Evolutionary conservation across 2,888 invertebrate genomes (phyloP), one percentile per base, ranked within the genome.

Genomic region (Chalcosyrphus nemorum): DNA sequence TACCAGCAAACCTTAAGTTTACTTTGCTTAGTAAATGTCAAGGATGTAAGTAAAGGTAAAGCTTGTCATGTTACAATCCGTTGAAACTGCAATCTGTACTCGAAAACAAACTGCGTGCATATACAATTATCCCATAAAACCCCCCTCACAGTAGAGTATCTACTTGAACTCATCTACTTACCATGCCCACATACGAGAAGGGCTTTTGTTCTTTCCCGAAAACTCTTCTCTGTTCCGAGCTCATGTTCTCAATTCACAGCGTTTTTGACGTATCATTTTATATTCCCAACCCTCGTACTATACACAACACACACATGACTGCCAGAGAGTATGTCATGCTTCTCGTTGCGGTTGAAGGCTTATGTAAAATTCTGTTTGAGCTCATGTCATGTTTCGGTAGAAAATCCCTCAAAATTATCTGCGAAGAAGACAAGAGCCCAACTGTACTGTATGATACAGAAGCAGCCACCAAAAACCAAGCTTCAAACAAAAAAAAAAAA

Each of bases 361-460:
- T 84, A 84, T 80, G 80, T 70, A 65, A 80, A 84, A 84, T 84
- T 84, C 74, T 75, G 84, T 84, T 84, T 84, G 74, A 77, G 65
- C 74, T 65, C 56, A 70, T 84, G 84, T 80, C 84, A 84, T 84
- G 84, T 84, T 84, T 70, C 84, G 21, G 15, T 54, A 63, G 63
- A 57, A 84, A 84, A 84, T 80, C 80, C 74, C 78, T 84, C 57
- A 75, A 84, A 84, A 84, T 84, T 80, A 70, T 84, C 84, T 70
- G 52, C 70, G 63, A 70, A 74, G 68, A 78, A 74, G 68, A 70
- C 78, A 74, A 68, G 68, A 74, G 63, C 68, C 45, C 45, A 43
- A 43, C 63, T 45, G 24, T 27, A 13, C 70, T 54, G 56, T 50
- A 63, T 38, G 52, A 27, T 27, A 38, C 27, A 29, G 11, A 50